Base-by-base conservation (phyloP, 1,140 invertebrate genomes). In the Agrilus planipennis region DNA sequence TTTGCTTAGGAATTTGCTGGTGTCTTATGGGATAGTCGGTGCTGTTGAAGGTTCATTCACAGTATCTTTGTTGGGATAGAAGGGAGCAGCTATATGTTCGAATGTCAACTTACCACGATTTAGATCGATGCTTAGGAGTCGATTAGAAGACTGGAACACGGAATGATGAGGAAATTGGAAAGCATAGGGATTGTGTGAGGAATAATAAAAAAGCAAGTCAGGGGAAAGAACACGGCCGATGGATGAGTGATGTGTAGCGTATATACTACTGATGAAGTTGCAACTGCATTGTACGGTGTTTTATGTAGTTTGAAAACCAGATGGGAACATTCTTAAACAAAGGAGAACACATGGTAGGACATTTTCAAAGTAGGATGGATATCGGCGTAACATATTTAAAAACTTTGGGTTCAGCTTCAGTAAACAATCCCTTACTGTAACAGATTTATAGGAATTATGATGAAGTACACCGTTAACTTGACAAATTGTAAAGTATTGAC, bases 301-400 rank as follows among this genome's bases (percentile, higher is more conserved):
- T 94, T 61, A 93, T 91, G 71, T 92, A 92, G 68, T 91, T 91
- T 55, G 86, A 89, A 72, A 93, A 91, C 67, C 95, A 91, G 49
- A 90, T 94, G 31, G 91, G 89, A 18, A 93, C 80, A 93, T 88
- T 61, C 88, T 82, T 60, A 54, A 68, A 67, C 28, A 39, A 40
- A 25, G n/a, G 30, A 39, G 37, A 29, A 42, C 17, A 31, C 5
- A 31, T 27, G 16, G 21, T 25, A 6, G 11, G 22, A n/a, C n/a
- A n/a, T n/a, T n/a, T n/a, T n/a, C n/a, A n/a, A n/a, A n/a, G n/a
- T n/a, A n/a, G n/a, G n/a, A n/a, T n/a, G n/a, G n/a, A n/a, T n/a
- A n/a, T n/a, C n/a, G n/a, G n/a, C n/a, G n/a, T n/a, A n/a, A n/a
- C n/a, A n/a, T n/a, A n/a, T n/a, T n/a, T n/a, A n/a, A n/a, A n/a